Evolutionary conservation across 1,140 invertebrate species (phyloP), one percentile per base, ranked within the genome.

Genomic region (Lepeophtheirus salmonis): DNA sequence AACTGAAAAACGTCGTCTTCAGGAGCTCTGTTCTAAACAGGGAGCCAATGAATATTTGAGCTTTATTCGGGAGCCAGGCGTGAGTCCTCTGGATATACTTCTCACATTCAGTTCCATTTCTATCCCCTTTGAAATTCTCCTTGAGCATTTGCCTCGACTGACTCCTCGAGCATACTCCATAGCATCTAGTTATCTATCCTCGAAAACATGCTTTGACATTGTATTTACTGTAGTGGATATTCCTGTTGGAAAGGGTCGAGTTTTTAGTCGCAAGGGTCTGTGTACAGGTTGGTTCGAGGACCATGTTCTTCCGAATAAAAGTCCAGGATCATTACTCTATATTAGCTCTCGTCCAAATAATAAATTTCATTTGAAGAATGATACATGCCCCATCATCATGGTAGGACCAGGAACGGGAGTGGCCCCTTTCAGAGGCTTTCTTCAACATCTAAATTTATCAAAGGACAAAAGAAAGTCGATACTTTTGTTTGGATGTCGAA

Each of bases 391-490:
- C 41, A 68, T 86, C 26, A 78, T 90, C 62, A 77, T 90, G 69
- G 79, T 91, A 63, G 83, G 81, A 3, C 79, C 85, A 62, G 88
- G 88, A 14, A 88, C 85, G 25, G 88, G 86, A 13, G 70, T 89
- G 20, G 79, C 86, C 6, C 86, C 87, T 1, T 91, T 86, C 67
- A 66, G 75, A 23, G 72, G 74, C 12, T 75, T 71, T 61, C 63
- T 76, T 3, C 69, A 77, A 65, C 30, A 41, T 41, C 30, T 41
- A n/a, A 41, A 41, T 10, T n/a, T 41, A n/a, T 41, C 30, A 6
- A 41, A 41, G 30, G 30, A 41, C 30, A n/a, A n/a, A 6, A 64
- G 63, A 60, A 63, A 60, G 53, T 62, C n/a, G 65, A 66, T 30
- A 61, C 63, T 54, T 17, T 18, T 52, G 68, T 49, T 75, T 76